Evolutionary conservation across 2,797 vertebrate genomes (phyloP), one percentile per base, ranked within the genome.

Genomic region (Austrolebias charrua): DNA sequence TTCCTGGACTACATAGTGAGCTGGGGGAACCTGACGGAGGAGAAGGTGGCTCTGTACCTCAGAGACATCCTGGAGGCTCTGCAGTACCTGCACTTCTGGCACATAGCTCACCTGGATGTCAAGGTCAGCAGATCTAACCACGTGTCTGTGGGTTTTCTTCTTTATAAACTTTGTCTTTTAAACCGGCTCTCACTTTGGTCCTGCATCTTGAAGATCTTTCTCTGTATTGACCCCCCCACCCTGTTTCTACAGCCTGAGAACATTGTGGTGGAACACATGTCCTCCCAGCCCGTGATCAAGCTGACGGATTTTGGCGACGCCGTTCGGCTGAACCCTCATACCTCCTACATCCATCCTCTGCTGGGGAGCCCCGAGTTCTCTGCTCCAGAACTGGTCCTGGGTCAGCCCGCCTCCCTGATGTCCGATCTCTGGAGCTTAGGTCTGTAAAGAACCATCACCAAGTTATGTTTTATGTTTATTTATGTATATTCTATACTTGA

Each of bases 401-500:
- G 95, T 90, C 95, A 95, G 92, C 94, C 95, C 54, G 93, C 92
- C 83, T 94, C 94, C 55, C 91, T 95, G 89, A 93, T 90, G 85
- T 95, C 95, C 51, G 96, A 98, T 88, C 89, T 94, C 47, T 98
- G 96, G 96, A 96, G 96, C 79, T 89, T 96, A 86, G 96, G 96
- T 91, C 7, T 52, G 89, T 83, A 48, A 24, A 38, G 20, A 49
- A 57, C 11, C 1, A 12, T 5, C 11, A 4, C 38, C 11, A 12
- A 12, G 38, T 10, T 38, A 38, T 10, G 11, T 2, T 38, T 38
- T 38, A 38, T 12, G 12, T 11, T 33, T 5, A 33, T 33, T 33
- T 11, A 12, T 11, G 10, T 38, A 8, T 35, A 9, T 35, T 38
- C 11, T 38, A 10, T 10, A 12, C 38, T 38, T 38, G 38, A 12